phyloP scores from a whole-genome alignment of 2,113 vertebrate genomes.

The Jaculus jaculus region DNA sequence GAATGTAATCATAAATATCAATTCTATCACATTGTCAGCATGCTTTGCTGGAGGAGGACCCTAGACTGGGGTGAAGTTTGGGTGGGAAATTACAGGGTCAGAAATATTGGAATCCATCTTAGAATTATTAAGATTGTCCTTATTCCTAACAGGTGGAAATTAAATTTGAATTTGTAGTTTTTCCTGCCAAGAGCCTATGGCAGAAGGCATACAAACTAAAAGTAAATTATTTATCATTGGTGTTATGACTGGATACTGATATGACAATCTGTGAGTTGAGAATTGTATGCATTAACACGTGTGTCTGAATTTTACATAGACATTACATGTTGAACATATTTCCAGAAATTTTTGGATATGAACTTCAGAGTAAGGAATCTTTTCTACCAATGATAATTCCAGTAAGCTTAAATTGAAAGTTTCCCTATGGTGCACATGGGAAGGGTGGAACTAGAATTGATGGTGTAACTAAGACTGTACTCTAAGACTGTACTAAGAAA shows the following conservation, averaged over 20 bases:
- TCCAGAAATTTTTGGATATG: not conserved
- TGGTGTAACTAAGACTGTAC: not conserved
- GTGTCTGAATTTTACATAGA: no score
- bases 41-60: not conserved
- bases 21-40: not conserved
- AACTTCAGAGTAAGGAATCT: not conserved
- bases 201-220: not conserved
- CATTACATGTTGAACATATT: not conserved
- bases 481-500: not conserved
- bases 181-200: not conserved
- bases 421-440: not conserved
- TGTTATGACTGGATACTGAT: not conserved
- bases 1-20: not conserved
- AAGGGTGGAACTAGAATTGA: not conserved
- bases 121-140: not conserved
- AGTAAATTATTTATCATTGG: not conserved
- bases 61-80: no score
- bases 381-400: not conserved
- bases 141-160: not conserved
- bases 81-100: not conserved
- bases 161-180: not conserved
- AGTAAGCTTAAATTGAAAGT: not conserved
- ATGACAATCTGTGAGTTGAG: not conserved
- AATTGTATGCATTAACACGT: not conserved
- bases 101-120: not conserved